Percentiles rank a stretch among this genome's conserved stretches.
Evolutionary conservation across 2,113 vertebrate genomes (phyloP).

Genomic region (Phylloscopus whistleri): DNA sequence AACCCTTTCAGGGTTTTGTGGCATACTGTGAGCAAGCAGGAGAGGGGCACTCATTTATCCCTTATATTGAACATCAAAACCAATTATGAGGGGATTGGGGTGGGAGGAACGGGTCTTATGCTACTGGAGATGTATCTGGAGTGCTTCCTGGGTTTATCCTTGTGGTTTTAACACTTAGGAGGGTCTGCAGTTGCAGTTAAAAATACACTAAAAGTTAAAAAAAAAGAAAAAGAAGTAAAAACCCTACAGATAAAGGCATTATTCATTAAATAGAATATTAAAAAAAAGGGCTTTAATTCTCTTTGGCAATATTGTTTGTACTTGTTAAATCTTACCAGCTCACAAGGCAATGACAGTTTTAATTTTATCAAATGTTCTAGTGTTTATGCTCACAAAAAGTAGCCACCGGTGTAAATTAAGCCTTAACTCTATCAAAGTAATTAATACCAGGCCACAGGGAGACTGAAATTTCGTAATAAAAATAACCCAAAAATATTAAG

Average conservation of each 20-base stretch:
- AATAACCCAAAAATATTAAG: slow-evolving; percentile 38
- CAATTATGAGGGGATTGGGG: slow-evolving; percentile 50
- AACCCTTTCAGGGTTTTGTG: slow-evolving; percentile 73
- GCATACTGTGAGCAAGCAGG: slow-evolving; percentile 69
- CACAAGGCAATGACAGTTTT: slow-evolving; percentile 46
- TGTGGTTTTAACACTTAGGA: neutral
- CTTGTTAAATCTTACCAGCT: slow-evolving; percentile 50
- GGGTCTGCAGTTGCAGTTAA: neutral
- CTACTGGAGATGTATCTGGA: slow-evolving; percentile 12
- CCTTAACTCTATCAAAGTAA: slow-evolving; percentile 59
- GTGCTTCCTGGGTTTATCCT: neutral
- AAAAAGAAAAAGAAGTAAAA: neutral
- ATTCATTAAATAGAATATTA: slow-evolving; percentile 7
- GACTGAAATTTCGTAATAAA: neutral
- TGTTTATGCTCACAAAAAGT: slow-evolving; percentile 55
- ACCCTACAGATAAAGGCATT: neutral
- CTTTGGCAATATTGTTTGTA: neutral
- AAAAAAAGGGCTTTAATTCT: slow-evolving; percentile 23
- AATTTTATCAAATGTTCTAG: slow-evolving; percentile 55
- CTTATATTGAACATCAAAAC: slow-evolving; percentile 56
- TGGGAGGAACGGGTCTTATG: neutral
- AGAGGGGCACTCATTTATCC: slow-evolving; percentile 58
- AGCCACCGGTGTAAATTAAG: slow-evolving; percentile 50
- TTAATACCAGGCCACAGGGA: slow-evolving; percentile 54
- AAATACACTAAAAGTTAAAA: neutral